phyloP scores from a whole-genome alignment of 2,888 invertebrate genomes.

The Myathropa florea region DNA sequence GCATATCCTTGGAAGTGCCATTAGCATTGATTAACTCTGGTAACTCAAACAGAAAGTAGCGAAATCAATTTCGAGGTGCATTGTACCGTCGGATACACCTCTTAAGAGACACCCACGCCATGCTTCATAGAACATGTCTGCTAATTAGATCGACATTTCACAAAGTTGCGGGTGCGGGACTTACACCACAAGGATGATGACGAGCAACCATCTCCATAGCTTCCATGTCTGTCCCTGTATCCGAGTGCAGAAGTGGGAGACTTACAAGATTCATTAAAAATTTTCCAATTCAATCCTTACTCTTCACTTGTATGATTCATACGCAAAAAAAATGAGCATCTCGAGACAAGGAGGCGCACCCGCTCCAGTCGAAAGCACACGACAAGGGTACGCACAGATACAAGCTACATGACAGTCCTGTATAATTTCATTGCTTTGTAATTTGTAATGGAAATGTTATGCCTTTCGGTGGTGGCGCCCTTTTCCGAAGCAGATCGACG shows the following conservation, averaged over 20 bases:
- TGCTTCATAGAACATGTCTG: not conserved
- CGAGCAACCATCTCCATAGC: no score
- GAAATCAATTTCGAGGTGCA: not conserved
- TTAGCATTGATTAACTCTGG: not conserved
- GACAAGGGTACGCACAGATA: not conserved
- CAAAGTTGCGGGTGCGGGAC: not conserved
- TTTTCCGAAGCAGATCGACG: not conserved
- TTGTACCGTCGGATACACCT: not conserved
- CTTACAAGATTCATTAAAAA: not conserved
- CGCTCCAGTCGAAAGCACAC: not conserved
- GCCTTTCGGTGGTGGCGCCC: constrained; percentile 1
- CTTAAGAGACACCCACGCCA: not conserved
- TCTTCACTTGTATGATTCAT: constrained; percentile 1
- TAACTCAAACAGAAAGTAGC: not conserved
- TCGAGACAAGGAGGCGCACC: not conserved
- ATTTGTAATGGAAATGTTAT: constrained; percentile 33
- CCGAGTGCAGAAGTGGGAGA: no score
- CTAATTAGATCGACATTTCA: constrained; percentile 12
- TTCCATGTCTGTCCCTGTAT: no score
- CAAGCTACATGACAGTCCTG: constrained; percentile 5
- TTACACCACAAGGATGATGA: no score
- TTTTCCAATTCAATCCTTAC: not conserved
- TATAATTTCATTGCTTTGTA: constrained; percentile 32
- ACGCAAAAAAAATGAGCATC: not conserved
- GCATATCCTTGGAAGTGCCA: not conserved